Evolutionary conservation across 2,113 vertebrate species (phyloP).

Genomic region (Syngnathus floridae): DNA sequence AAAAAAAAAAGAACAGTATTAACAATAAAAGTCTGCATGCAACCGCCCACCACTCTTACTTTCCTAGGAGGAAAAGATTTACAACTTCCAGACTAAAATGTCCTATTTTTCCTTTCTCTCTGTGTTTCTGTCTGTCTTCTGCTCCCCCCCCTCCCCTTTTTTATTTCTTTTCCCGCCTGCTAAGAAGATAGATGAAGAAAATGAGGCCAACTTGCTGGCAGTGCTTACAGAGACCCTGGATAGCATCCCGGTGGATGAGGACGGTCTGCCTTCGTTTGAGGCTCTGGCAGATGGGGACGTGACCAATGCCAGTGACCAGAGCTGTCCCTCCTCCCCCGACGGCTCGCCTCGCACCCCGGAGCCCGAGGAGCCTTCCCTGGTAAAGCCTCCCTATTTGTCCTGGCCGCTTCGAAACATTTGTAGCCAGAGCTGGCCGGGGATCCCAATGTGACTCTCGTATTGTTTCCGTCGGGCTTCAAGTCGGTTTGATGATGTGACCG

Average conservation of each 20-base stretch:
- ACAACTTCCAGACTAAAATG: conserved; percentile 63
- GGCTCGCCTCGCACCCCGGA: conserved; percentile 88
- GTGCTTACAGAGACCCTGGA: conserved; percentile 98
- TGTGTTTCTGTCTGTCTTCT: conserved; percentile 41
- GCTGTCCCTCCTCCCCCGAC: conserved; percentile 87
- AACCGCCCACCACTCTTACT: conserved; percentile 39
- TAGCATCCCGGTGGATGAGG: conserved; percentile 98
- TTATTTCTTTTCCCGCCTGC: conserved; percentile 39
- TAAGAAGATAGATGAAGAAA: conserved; percentile 99
- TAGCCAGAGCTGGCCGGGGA: background rate
- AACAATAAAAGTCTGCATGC: conserved; percentile 38
- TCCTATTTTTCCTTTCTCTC: conserved; percentile 56
- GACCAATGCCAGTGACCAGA: conserved; percentile 92
- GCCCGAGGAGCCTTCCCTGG: conserved; percentile 96
- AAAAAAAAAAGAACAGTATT: conserved; percentile 32
- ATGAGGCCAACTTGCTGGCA: conserved; percentile 97
- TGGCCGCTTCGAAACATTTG: background rate
- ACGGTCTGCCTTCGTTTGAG: conserved; percentile 98
- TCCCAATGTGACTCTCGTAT: background rate
- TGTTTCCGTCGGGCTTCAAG: background rate
- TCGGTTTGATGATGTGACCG: background rate
- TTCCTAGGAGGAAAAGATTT: conserved; percentile 37
- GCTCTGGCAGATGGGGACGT: conserved; percentile 97
- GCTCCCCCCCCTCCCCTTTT: conserved; percentile 23
- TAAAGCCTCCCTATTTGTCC: conserved; percentile 68